Percentiles rank a stretch among this genome's conserved stretches.
phyloP scores from a whole-genome alignment of 1,140 invertebrate genomes.

The Orchesella cincta region DNA sequence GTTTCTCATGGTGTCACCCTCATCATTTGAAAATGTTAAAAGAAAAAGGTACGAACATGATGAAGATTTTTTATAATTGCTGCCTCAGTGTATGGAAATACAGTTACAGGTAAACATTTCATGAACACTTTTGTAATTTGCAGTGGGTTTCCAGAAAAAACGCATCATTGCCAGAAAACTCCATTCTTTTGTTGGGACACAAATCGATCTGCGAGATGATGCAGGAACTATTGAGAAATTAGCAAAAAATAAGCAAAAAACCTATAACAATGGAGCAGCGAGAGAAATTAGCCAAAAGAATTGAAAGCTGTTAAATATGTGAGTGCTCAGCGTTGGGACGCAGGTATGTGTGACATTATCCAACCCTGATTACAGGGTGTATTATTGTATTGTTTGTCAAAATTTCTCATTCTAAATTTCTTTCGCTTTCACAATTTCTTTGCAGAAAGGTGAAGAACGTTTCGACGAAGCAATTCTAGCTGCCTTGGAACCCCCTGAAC shows the following conservation, averaged over 20 bases:
- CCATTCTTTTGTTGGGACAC: slow-evolving; percentile 97
- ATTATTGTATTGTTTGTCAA: not conserved
- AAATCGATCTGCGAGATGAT: slow-evolving; percentile 98
- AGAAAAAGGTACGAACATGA: slow-evolving; percentile 80
- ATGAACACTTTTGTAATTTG: slow-evolving; percentile 53
- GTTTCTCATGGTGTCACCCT: slow-evolving; percentile 98
- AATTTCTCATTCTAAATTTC: not conserved
- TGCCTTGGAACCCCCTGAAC: slow-evolving; percentile 93
- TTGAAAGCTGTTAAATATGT: slow-evolving; percentile 99
- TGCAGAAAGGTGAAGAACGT: slow-evolving; percentile 99
- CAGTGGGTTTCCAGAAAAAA: slow-evolving; percentile 99
- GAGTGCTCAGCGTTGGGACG: slow-evolving; percentile 98
- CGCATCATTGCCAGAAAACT: slow-evolving; percentile 98
- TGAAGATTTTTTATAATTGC: not conserved
- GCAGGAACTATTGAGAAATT: slow-evolving; percentile 90
- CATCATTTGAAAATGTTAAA: slow-evolving; percentile 99
- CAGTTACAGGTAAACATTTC: slow-evolving; percentile 41
- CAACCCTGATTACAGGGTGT: not conserved
- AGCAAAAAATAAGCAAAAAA: slow-evolving; percentile 98
- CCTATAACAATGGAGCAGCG: slow-evolving; percentile 93
- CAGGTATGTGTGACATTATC: slow-evolving; percentile 66
- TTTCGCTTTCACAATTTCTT: slow-evolving; percentile 54
- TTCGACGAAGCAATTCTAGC: slow-evolving; percentile 98
- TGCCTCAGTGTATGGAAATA: slow-evolving; percentile 6
- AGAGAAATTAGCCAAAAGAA: slow-evolving; percentile 96